These are phyloP conservation scores for Linhomoeus sp. DNA, from an alignment of 2,888 invertebrate genomes.

Conservation along the genomic window DNA sequence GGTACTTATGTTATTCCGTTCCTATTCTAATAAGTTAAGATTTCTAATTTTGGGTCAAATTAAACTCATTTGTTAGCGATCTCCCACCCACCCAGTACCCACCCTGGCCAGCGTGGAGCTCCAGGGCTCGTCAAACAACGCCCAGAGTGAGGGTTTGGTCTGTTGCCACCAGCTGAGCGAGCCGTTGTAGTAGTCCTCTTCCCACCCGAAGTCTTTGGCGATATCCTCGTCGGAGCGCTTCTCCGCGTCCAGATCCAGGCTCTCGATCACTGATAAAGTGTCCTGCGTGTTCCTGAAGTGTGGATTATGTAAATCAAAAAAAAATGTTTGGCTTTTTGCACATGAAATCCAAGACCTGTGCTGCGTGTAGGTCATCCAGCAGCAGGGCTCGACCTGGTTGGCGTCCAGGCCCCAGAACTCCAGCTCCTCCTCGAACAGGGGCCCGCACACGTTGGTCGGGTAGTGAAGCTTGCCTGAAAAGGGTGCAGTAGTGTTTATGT, in stretches of 20 bases:
- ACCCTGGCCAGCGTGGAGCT: slow-evolving; percentile 66
- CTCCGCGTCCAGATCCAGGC: slow-evolving; percentile 76
- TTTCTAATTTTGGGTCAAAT: no score
- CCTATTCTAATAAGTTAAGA: no score
- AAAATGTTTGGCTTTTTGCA: no score
- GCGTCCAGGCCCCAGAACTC: slow-evolving; percentile 95
- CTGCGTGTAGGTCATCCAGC: no score
- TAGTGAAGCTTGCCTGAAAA: slow-evolving; percentile 95
- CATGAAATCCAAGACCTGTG: no score
- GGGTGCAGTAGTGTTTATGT: no score
- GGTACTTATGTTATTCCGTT: no score
- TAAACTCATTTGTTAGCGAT: no score
- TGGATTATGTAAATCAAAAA: no score
- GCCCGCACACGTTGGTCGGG: slow-evolving; percentile 94
- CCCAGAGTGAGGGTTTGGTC: slow-evolving; percentile 91
- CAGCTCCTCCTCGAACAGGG: slow-evolving; percentile 91
- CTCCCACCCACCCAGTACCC: no score
- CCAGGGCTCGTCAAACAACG: slow-evolving; percentile 95
- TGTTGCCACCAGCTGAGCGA: slow-evolving; percentile 55
- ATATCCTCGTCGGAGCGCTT: slow-evolving; percentile 73
- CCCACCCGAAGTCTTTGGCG: slow-evolving; percentile 89
- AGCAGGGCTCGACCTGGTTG: no score
- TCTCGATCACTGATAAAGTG: slow-evolving; percentile 86
- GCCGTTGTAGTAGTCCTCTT: slow-evolving; percentile 59
- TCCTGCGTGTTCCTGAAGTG: slow-evolving; percentile 84